Percentiles rank a stretch among this genome's conserved stretches.
These are phyloP conservation scores for Saimiri boliviensis DNA, from an alignment of 2,113 vertebrate species.

Conservation along the genomic window DNA sequence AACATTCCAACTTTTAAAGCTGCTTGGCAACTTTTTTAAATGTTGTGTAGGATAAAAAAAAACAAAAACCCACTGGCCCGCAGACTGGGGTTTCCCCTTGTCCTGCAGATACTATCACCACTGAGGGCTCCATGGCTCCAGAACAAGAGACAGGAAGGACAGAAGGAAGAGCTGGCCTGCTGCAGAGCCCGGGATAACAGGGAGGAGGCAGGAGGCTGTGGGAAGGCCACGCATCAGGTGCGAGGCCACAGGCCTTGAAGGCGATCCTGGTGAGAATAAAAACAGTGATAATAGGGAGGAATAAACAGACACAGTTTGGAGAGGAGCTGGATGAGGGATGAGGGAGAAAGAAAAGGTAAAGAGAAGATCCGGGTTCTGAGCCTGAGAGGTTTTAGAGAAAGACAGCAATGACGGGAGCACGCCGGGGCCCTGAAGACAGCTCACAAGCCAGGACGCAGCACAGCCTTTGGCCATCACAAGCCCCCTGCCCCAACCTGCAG, in stretches of 20 bases:
- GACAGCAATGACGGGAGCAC: fast-evolving
- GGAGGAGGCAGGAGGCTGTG: neutral
- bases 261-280: neutral
- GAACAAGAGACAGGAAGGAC: neutral
- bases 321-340: neutral
- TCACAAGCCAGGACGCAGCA: neutral
- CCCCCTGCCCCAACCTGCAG: fast-evolving
- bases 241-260: neutral
- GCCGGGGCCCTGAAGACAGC: neutral
- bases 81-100: neutral
- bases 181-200: fast-evolving
- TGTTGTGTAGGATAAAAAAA: neutral
- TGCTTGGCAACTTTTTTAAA: neutral
- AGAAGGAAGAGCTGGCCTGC: neutral
- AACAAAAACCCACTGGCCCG: neutral
- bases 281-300: neutral
- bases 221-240: fast-evolving
- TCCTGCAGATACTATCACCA: neutral
- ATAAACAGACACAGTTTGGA: neutral
- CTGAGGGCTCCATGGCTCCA: neutral
- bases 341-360: neutral
- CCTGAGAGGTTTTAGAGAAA: neutral
- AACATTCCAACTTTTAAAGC: neutral
- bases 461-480: neutral
- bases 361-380: neutral